A percentile compares a stretch with the other conserved stretches of the same genome.
Conservation (phyloP, 2,888 invertebrate species). For the Lycia hirtaria region DNA sequence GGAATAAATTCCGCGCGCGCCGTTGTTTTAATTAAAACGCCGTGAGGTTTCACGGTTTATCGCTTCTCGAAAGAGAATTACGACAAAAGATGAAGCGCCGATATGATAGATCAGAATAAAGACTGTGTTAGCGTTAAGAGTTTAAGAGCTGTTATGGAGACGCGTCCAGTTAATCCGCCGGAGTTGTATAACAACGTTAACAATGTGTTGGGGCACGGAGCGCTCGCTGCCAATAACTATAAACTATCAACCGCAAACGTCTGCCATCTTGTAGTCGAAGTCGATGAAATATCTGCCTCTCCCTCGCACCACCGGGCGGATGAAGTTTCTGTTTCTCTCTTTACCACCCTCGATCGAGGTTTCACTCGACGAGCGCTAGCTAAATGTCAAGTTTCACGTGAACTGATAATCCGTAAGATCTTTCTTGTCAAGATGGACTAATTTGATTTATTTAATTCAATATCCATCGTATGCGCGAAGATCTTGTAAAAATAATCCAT, state of each 20-base stretch:
- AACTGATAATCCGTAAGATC: no score
- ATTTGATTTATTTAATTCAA: no score
- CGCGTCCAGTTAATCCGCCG: conserved; percentile 77
- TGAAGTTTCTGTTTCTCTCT: conserved; percentile 57
- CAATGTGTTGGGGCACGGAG: conserved; percentile 81
- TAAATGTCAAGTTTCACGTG: no score
- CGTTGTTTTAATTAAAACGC: conserved; percentile 79
- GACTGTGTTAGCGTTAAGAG: conserved; percentile 63
- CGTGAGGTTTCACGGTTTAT: conserved; percentile 66
- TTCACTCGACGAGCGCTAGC: conserved; percentile 59
- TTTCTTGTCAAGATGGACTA: no score
- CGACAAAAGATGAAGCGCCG: conserved; percentile 33
- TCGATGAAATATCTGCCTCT: conserved; percentile 79
- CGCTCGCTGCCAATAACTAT: conserved; percentile 83
- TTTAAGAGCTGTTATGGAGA: conserved; percentile 59
- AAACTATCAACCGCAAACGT: conserved; percentile 85
- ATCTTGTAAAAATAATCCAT: no score
- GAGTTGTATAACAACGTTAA: conserved; percentile 81
- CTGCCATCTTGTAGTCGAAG: conserved; percentile 82
- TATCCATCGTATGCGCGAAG: no score
- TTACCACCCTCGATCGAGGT: conserved; percentile 54
- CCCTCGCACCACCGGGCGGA: conserved; percentile 60
- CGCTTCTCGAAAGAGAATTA: conserved; percentile 39
- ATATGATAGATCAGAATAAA: conserved; percentile 49
- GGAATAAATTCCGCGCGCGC: conserved; percentile 71